phyloP scores from a whole-genome alignment of 2,888 invertebrate genomes.

The Pocota personata region DNA sequence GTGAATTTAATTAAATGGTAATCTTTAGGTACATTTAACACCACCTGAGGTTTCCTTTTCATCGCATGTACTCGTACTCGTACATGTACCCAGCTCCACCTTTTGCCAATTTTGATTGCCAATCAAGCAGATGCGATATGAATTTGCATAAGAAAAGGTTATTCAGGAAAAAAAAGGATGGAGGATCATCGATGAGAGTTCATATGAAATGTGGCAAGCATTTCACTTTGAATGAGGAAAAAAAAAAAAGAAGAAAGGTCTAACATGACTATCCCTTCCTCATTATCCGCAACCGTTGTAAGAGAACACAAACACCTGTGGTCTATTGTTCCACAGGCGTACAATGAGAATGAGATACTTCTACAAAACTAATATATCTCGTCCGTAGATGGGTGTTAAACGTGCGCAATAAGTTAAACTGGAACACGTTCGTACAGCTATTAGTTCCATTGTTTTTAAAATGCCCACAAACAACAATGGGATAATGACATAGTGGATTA shows the following conservation, averaged over 20 bases:
- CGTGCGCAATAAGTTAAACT: constrained; percentile 32
- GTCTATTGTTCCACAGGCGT: constrained; percentile 10
- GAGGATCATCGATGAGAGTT: background rate
- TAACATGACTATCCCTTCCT: background rate
- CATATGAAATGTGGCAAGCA: background rate
- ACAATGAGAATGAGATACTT: background rate
- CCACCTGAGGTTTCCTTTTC: constrained; percentile 12
- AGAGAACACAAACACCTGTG: constrained; percentile 59
- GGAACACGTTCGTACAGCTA: constrained; percentile 25
- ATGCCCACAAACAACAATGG: constrained; percentile 2
- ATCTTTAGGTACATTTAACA: constrained; percentile 29
- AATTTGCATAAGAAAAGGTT: constrained; percentile 48
- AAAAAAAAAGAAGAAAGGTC: background rate
- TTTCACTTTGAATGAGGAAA: background rate
- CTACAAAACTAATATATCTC: background rate
- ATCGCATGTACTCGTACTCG: background rate
- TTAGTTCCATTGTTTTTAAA: constrained; percentile 54
- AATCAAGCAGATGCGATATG: constrained; percentile 34
- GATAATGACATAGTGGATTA: constrained; percentile 15
- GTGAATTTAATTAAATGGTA: constrained; percentile 61
- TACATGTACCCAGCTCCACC: background rate
- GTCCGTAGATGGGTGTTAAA: background rate
- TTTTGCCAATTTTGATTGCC: constrained; percentile 33
- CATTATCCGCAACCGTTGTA: background rate
- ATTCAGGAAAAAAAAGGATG: background rate